phyloP scores from a whole-genome alignment of 2,113 vertebrate species.

The Myiagra hebetior region DNA sequence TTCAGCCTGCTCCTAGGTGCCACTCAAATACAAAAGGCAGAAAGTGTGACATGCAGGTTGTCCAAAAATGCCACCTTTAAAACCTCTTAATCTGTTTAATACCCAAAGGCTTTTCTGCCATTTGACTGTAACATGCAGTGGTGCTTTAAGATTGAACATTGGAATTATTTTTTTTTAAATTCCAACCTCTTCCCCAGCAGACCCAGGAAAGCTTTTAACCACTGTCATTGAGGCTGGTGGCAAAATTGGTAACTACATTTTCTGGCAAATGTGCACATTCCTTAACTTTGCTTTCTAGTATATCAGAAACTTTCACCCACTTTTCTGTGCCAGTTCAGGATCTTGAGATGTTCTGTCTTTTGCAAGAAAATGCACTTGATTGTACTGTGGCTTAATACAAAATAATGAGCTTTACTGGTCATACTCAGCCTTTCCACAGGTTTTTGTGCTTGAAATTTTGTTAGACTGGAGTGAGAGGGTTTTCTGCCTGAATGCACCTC shows the following conservation, averaged over 20 bases:
- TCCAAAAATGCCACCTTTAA: not conserved
- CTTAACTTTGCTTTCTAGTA: not conserved
- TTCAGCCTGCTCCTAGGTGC: not conserved
- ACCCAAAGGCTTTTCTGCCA: not conserved
- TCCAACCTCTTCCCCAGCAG: not conserved
- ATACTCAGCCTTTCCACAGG: not conserved
- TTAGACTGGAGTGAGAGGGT: not conserved
- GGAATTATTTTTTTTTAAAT: not conserved
- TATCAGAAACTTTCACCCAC: not conserved
- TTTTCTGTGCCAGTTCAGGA: not conserved
- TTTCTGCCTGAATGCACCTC: not conserved
- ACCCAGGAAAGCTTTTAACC: not conserved
- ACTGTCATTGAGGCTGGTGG: not conserved
- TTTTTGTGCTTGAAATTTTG: not conserved
- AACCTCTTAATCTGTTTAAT: not conserved
- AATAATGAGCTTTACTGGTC: not conserved
- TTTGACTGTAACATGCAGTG: not conserved
- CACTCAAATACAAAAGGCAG: not conserved
- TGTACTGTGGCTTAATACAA: not conserved
- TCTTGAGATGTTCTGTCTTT: not conserved
- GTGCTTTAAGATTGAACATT: not conserved
- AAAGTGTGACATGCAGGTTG: not conserved
- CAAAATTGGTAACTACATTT: not conserved
- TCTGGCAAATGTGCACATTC: not conserved
- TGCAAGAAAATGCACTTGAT: not conserved